Evolutionary conservation across 2,113 vertebrate species (phyloP).

Genomic region (Theristicus caerulescens): DNA sequence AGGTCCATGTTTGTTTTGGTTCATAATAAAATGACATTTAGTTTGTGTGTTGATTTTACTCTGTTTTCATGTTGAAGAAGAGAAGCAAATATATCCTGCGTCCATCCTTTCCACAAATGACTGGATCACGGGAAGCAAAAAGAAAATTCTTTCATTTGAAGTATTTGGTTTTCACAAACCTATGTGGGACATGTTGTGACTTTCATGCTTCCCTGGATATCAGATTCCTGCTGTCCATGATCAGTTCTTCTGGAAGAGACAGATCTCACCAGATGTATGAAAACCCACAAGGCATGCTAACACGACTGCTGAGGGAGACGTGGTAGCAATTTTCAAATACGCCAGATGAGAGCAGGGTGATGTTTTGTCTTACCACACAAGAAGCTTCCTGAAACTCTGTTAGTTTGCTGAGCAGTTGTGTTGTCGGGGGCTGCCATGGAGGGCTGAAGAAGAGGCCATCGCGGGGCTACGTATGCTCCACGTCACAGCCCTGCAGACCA

Average conservation of each 20-base stretch:
- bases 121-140: background rate
- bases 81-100: background rate
- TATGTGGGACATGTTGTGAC: background rate
- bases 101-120: background rate
- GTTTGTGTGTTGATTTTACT: background rate
- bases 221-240: background rate
- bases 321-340: background rate
- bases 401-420: background rate
- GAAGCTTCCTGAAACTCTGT: background rate
- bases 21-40: background rate
- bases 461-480: too few relatives aligned
- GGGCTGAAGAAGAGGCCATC: too few relatives aligned
- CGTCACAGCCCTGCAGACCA: too few relatives aligned
- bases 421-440: too few relatives aligned
- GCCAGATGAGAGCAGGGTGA: background rate
- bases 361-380: background rate
- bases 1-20: background rate
- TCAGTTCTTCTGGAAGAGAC: background rate
- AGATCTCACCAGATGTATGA: background rate
- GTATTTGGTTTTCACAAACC: background rate
- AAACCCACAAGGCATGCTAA: background rate
- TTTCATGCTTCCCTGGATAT: background rate
- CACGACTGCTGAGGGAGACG: background rate
- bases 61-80: background rate
- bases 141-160: background rate